Base-by-base conservation (phyloP, 1,140 invertebrate species). In the Drosophila elegans region DNA sequence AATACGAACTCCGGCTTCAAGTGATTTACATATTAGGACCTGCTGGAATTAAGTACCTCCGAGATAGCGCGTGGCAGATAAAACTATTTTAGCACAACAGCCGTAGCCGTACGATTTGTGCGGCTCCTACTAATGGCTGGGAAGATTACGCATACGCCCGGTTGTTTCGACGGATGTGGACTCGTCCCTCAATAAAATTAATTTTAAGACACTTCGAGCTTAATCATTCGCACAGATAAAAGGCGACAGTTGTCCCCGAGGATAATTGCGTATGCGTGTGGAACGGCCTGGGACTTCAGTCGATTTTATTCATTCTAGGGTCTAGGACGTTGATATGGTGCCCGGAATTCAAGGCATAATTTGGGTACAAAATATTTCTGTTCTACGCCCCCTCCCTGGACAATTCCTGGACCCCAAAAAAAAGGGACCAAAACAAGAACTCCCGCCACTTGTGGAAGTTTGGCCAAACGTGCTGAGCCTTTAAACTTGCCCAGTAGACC, bases 141-240 rank as follows among this genome's bases (percentile, higher is more conserved):
- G 21, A 61, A 68, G 81, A 80, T 85, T 80, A 60, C 53, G 73
- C 71, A 66, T 66, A 73, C 57, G 66, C 46, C 45, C 38, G 38
- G 74, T 42, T 49, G 62, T 34, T 16, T 16, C 12, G 11, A 48
- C 25, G 63, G 5, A 46, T 13, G 27, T 12, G 51, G 16, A 44
- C 11, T 55, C 66, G 57, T 49, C 36, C 59, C 59, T 36, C 85
- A 84, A 89, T 88, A 78, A 89, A 88, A 89, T 89, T 89, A 80
- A 89, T 89, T 89, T 89, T 62, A 80, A 83, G 82, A 89, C 80
- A 89, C 76, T 89, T 71, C 46, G 56, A 45, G 57, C 73, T 83
- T 89, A 89, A 89, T 89, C 84, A 89, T 89, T 89, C 66, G 77
- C 73, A 78, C 85, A 83, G 77, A 89, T 90, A 89, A 89, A 78